Evolutionary conservation across 2,113 vertebrate genomes (phyloP), one percentile per base, ranked within the genome.

Genomic region (Australoheros scitulus): DNA sequence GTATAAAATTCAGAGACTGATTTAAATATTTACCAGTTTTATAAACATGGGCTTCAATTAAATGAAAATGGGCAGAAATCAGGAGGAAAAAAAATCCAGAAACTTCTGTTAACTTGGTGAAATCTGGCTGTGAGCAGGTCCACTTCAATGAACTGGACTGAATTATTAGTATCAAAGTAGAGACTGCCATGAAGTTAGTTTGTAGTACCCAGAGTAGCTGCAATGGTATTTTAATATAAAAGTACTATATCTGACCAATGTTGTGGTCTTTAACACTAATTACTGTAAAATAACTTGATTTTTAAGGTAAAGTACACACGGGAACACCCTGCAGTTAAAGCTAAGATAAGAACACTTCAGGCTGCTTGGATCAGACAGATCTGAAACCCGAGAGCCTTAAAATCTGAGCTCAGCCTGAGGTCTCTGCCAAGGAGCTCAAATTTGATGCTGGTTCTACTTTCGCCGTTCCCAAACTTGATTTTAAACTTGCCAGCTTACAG

Each of bases 131-230:
- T 36, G 41, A 11, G 38, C 34, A 43, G 14, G 14, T 38, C 4
- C 1, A 0, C 63, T 43, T 47, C 64, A 26, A 26, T 26, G 26
- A 3, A 26, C 26, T 26, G 26, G 26, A 26, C 26, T 34, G 34
- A 34, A 34, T 34, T 50, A 9, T 29, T 20, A 50, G 15, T 18
- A 50, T 38, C 10, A 29, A 70, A 43, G 43, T 7, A 41, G 7
- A 3, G 14, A 68, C 18, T 1, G 50, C 22, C 14, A 0, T 50
- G n/a, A 50, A 29, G 64, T 0, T 70, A 18, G 18, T 11, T 11
- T 4, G 18, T 26, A 50, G 6, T 3, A 70, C 26, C 43, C 43
- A 52, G 20, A 3, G 10, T 3, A 52, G 50, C 43, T 70, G 50
- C 9, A 70, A 0, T 0, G 43, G 24, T 24, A 70, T 47, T 52